Conservation (phyloP, 1,140 invertebrate genomes). For the Drosophila mojavensis region DNA sequence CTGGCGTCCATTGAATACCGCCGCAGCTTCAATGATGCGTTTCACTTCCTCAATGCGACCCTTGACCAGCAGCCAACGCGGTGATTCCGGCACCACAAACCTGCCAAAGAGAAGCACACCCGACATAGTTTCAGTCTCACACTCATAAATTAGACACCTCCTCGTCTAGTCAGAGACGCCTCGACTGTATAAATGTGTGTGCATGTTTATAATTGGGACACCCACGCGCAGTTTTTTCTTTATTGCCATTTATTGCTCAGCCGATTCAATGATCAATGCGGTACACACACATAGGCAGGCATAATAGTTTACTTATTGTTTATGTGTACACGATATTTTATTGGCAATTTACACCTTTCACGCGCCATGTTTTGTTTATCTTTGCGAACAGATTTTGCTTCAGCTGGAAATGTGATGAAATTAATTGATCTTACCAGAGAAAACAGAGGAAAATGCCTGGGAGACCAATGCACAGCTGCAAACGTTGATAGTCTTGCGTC, state of each 20-base stretch:
- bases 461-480: conserved; percentile 89
- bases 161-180: conserved; percentile 22
- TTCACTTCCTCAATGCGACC: conserved; percentile 89
- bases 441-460: conserved; percentile 88
- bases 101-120: conserved; percentile 74
- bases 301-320: background rate
- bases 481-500: conserved; percentile 89
- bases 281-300: conserved; percentile 16
- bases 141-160: conserved; percentile 40
- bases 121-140: conserved; percentile 10
- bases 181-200: background rate
- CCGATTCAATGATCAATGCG: conserved; percentile 33
- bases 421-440: conserved; percentile 86
- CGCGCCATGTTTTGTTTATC: conserved; percentile 50
- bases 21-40: conserved; percentile 88
- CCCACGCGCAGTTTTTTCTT: conserved; percentile 60
- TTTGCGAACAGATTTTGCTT: conserved; percentile 8
- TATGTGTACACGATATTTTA: conserved; percentile 32
- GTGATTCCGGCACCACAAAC: conserved; percentile 93
- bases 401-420: background rate
- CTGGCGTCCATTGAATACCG: conserved; percentile 87
- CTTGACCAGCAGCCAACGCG: conserved; percentile 92
- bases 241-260: conserved; percentile 50
- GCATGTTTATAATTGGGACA: conserved; percentile 54
- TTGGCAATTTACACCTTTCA: conserved; percentile 35